Percentiles rank a stretch among this genome's conserved stretches.
Conservation (phyloP, 1,140 invertebrate species). For the Sarcophaga bullata region DNA sequence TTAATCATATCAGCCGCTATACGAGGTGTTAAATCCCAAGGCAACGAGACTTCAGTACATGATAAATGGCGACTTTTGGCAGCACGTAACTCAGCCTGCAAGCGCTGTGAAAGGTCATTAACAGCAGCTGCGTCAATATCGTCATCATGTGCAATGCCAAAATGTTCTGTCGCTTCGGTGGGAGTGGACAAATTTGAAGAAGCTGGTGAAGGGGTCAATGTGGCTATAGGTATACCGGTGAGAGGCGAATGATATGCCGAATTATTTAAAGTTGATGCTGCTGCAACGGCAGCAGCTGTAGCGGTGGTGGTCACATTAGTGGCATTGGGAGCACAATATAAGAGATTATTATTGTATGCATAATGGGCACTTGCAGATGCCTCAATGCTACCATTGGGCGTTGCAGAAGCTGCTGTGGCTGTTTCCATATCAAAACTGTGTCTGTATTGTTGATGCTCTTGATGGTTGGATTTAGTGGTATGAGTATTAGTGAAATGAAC, state of each 20-base stretch:
- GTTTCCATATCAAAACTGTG: conserved; percentile 45
- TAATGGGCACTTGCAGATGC: conserved; percentile 21
- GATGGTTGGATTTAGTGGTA: conserved; percentile 46
- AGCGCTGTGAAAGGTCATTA: conserved; percentile 72
- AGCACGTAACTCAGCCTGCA: conserved; percentile 79
- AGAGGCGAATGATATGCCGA: conserved; percentile 42
- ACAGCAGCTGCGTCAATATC: conserved; percentile 61
- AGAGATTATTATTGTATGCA: conserved; percentile 43
- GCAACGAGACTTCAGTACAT: conserved; percentile 83
- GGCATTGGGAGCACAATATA: conserved; percentile 40
- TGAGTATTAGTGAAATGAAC: neutral
- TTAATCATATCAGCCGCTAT: conserved; percentile 80
- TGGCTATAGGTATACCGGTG: conserved; percentile 35
- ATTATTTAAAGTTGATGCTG: conserved; percentile 32
- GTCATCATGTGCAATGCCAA: conserved; percentile 53
- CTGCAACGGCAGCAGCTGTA: conserved; percentile 9
- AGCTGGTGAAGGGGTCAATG: conserved; percentile 25
- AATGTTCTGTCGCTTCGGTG: conserved; percentile 52
- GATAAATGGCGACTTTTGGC: conserved; percentile 81
- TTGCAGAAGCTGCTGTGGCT: conserved; percentile 45
- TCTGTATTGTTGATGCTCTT: conserved; percentile 43
- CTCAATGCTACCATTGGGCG: conserved; percentile 35
- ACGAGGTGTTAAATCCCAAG: conserved; percentile 78
- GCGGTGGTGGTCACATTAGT: conserved; percentile 20
- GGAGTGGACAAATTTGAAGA: conserved; percentile 49